These are phyloP conservation scores for Megaleporinus macrocephalus DNA, from an alignment of 2,113 vertebrate genomes.

Conservation along the genomic window DNA sequence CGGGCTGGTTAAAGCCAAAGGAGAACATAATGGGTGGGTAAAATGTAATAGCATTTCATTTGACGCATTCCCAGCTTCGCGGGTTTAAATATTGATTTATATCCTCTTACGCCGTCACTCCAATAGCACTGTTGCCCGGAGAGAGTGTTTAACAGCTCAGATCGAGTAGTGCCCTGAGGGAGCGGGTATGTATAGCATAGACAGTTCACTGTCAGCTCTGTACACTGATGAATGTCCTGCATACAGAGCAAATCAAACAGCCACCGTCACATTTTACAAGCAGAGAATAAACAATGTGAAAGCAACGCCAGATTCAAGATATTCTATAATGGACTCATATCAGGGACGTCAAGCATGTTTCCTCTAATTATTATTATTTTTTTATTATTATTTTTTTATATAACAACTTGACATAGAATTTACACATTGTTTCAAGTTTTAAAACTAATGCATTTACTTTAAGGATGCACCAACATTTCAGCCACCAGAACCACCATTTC, in stretches of 20 bases:
- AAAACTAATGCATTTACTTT: too few relatives aligned
- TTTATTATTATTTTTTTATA: too few relatives aligned
- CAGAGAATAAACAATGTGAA: background rate
- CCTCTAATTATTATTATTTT: too few relatives aligned
- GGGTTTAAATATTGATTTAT: constrained; percentile 4
- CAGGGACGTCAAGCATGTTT: too few relatives aligned
- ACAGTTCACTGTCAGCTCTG: background rate
- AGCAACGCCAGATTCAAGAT: too few relatives aligned
- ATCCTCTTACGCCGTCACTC: background rate
- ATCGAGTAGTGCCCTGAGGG: background rate
- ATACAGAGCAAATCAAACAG: background rate
- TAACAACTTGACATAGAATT: too few relatives aligned
- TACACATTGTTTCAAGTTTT: too few relatives aligned
- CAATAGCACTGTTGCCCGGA: background rate
- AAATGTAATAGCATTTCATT: constrained; percentile 8
- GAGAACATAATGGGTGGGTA: background rate
- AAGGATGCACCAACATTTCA: too few relatives aligned
- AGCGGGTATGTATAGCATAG: background rate
- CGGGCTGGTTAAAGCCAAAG: background rate
- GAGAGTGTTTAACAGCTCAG: background rate
- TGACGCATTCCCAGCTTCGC: background rate
- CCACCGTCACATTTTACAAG: background rate
- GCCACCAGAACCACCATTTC: too few relatives aligned
- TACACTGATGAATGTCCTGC: background rate
- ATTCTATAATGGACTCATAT: too few relatives aligned